phyloP scores from a whole-genome alignment of 2,888 invertebrate genomes.

The Pterobdella sp. region DNA sequence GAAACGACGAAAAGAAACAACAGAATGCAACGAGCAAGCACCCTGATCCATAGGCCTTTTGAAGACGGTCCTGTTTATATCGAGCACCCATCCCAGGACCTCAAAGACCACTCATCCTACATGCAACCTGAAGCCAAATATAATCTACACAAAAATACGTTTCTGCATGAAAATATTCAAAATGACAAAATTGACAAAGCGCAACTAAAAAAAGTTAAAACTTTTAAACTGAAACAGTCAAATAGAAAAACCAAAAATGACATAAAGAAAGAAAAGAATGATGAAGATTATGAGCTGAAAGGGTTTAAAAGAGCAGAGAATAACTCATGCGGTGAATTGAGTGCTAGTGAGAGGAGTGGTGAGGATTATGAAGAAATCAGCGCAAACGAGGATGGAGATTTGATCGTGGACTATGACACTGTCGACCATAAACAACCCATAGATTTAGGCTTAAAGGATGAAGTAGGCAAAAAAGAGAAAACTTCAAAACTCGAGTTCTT shows the following conservation, averaged over 20 bases:
- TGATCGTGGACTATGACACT: no score
- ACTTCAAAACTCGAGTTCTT: neutral
- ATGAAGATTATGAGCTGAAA: neutral
- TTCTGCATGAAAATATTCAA: neutral
- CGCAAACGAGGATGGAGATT: no score
- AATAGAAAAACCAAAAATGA: neutral
- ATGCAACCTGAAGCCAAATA: conserved; percentile 5
- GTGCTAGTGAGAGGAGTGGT: no score
- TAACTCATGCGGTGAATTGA: no score
- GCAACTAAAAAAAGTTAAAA: neutral
- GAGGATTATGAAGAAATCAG: no score
- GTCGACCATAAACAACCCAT: no score
- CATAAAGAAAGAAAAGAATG: neutral
- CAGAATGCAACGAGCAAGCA: neutral
- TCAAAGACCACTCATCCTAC: neutral
- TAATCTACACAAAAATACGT: neutral
- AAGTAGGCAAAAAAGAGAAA: neutral
- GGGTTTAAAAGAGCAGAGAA: no score
- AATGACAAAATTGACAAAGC: neutral
- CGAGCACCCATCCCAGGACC: neutral
- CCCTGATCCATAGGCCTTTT: conserved; percentile 28
- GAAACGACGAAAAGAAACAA: neutral
- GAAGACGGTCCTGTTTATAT: conserved; percentile 26
- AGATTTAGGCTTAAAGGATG: neutral
- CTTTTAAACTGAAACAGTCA: neutral